Percentiles rank a stretch among this genome's conserved stretches.
These are phyloP conservation scores for Gnatocerus cornutus DNA, from an alignment of 2,888 invertebrate species.

Conservation along the genomic window DNA sequence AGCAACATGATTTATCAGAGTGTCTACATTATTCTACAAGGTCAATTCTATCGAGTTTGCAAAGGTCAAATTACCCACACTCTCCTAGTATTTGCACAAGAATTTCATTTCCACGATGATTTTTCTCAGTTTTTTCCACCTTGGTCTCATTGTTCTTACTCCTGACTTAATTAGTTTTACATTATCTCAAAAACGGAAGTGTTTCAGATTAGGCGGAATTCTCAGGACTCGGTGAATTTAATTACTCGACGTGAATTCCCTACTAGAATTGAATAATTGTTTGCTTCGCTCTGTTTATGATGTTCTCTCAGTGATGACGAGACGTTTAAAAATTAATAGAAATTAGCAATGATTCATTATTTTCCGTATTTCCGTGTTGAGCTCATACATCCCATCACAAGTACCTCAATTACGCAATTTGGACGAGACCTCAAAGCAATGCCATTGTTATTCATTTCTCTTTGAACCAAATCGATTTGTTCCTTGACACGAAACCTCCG, in stretches of 20 bases:
- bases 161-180: slow-evolving; percentile 29
- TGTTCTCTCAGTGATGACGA: no score
- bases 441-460: neutral
- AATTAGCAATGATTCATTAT: no score
- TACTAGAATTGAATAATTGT: slow-evolving; percentile 5
- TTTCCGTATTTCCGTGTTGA: no score
- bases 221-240: slow-evolving; percentile 21
- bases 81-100: no score
- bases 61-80: no score
- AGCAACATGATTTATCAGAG: no score
- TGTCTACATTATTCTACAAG: no score
- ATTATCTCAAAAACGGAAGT: slow-evolving; percentile 32
- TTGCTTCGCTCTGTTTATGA: no score
- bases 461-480: slow-evolving; percentile 7
- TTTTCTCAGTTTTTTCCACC: slow-evolving; percentile 12
- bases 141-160: slow-evolving; percentile 16
- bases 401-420: no score
- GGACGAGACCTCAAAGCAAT: neutral
- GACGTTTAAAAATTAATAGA: no score
- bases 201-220: slow-evolving; percentile 27
- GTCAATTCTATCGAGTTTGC: no score
- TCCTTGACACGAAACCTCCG: slow-evolving; percentile 2
- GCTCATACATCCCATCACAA: no score
- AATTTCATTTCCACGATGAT: neutral
- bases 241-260: slow-evolving; percentile 13